phyloP scores from a whole-genome alignment of 1,140 invertebrate genomes.

The Cherax destructor region DNA sequence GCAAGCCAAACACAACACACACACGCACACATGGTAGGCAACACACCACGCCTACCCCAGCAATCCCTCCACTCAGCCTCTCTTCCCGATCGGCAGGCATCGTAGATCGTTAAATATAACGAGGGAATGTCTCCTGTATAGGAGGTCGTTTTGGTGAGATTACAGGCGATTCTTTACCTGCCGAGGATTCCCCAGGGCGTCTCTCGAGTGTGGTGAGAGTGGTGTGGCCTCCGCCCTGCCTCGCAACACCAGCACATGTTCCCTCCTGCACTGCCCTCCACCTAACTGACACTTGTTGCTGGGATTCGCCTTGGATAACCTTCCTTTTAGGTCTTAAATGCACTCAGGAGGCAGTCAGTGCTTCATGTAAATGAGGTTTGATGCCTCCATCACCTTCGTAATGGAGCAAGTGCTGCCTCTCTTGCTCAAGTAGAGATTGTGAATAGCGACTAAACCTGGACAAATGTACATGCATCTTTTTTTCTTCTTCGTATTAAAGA shows the following conservation, averaged over 20 bases:
- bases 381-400: background rate
- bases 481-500: background rate
- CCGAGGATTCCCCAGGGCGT: background rate
- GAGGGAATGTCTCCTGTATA: background rate
- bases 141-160: background rate
- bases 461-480: background rate
- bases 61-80: background rate
- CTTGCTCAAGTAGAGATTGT: background rate
- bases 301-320: background rate
- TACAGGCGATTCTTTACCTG: conserved; percentile 2
- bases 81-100: background rate
- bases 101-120: background rate
- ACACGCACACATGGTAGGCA: background rate
- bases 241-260: background rate
- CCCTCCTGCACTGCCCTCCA: background rate
- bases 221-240: background rate
- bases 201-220: background rate
- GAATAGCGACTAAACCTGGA: background rate
- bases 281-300: background rate
- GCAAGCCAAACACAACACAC: background rate
- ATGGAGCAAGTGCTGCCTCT: background rate
- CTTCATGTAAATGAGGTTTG: background rate
- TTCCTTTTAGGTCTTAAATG: background rate
- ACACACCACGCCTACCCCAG: background rate
- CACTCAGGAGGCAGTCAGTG: background rate